Evolutionary conservation across 2,888 invertebrate genomes (phyloP), one percentile per base, ranked within the genome.

Genomic region (Latrodectus elegans): DNA sequence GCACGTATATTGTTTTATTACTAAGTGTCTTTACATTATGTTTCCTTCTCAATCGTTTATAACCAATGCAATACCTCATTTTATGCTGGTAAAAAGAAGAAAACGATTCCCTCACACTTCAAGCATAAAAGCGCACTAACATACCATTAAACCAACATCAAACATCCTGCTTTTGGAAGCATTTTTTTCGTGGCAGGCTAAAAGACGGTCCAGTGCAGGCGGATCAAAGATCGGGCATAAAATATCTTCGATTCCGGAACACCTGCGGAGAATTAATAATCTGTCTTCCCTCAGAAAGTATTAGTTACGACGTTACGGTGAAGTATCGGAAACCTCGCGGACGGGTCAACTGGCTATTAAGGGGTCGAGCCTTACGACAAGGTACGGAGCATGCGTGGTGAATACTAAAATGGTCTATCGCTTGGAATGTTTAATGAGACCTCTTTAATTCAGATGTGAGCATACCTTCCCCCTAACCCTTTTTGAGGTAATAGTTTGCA

Each of bases 221-320:
- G 80, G 72, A 49, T 70, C 70, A 70, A 60, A 70, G 80, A 60
- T 80, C 80, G 22, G 51, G 72, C 71, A 80, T 80, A 80, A 80
- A 80, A 72, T 60, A 67, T 22, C 74, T 55, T 70, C 64, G 74
- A 75, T 53, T 53, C 70, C 14, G 17, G 70, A 70, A 65, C 82
- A 82, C 82, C 82, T 82, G 82, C 82, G 49, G 74, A 14, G 52
- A 70, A 82, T 82, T 82, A 82, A 82, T 82, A 75, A 82, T 60
- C 75, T 38, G 68, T 55, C 60, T 60, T 75, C 64, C 15, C 73
- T 64, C 49, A 60, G 49, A 22, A 60, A 79, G 71, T 71, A 71
- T 79, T 72, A 60, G 67, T 65, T 65, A 52, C 51, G 22, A 38
- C 70, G 70, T 11, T 38, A 15, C 49, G 70, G 70, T 38, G 26